Evolutionary conservation across 2,888 invertebrate genomes (phyloP).

Genomic region (Oeneis ivallda): DNA sequence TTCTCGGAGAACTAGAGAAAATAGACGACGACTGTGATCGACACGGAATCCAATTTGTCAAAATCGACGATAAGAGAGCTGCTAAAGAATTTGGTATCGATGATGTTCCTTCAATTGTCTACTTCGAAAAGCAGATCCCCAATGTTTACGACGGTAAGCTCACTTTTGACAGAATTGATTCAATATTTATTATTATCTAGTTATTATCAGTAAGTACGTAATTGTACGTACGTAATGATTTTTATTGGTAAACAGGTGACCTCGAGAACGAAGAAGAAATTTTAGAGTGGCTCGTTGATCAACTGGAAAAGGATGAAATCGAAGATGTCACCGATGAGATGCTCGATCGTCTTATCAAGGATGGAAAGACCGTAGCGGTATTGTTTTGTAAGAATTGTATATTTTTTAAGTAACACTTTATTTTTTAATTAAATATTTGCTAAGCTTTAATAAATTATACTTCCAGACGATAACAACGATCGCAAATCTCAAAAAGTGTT

Average conservation of each 20-base stretch:
- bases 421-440: not conserved
- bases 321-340: constrained; percentile 97
- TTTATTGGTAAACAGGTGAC: constrained; percentile 80
- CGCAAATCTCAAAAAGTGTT: constrained; percentile 92
- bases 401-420: not conserved
- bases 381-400: constrained; percentile 88
- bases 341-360: constrained; percentile 93
- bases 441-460: not conserved
- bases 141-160: constrained; percentile 92
- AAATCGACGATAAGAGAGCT: constrained; percentile 93
- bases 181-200: not conserved
- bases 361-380: constrained; percentile 93
- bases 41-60: constrained; percentile 95
- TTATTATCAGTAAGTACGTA: not conserved
- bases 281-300: constrained; percentile 92
- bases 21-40: constrained; percentile 97
- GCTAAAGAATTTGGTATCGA: constrained; percentile 94
- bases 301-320: constrained; percentile 95
- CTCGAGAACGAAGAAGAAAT: constrained; percentile 94
- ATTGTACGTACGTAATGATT: not conserved
- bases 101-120: constrained; percentile 91
- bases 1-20: constrained; percentile 92
- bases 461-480: constrained; percentile 93
- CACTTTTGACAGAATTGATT: not conserved
- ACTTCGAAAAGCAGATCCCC: constrained; percentile 96